Evolutionary conservation across 2,113 vertebrate species (phyloP).

Genomic region (Tretioscincus oriximinensis): DNA sequence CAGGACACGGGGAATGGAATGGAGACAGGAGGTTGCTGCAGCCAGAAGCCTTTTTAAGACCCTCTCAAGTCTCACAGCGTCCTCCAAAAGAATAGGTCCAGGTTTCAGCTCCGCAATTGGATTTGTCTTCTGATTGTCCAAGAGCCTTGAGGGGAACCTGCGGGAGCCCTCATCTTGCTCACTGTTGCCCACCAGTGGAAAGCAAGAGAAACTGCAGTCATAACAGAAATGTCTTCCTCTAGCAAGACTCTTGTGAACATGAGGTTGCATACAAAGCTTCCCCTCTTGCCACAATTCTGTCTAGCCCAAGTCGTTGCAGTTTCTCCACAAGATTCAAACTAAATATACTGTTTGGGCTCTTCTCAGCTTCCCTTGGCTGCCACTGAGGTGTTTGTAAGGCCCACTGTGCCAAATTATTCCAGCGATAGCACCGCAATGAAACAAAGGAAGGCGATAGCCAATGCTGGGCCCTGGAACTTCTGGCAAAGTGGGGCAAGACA

Average conservation of each 20-base stretch:
- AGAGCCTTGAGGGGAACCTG: neutral
- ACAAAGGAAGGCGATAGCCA: neutral
- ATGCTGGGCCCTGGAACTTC: fast-evolving
- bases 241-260: neutral
- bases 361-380: neutral
- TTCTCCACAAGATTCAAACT: constrained; percentile 83
- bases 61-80: neutral
- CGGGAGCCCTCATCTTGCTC: neutral
- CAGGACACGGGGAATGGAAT: neutral
- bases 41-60: neutral
- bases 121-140: neutral
- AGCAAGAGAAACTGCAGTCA: neutral
- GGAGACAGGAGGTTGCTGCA: neutral
- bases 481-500: neutral
- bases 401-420: neutral
- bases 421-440: neutral
- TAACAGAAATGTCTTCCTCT: neutral
- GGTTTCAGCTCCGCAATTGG: neutral
- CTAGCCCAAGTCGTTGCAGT: constrained; percentile 76
- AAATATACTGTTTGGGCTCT: constrained; percentile 61
- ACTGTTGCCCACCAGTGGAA: neutral
- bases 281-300: constrained; percentile 76
- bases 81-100: neutral
- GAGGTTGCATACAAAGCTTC: constrained; percentile 20
- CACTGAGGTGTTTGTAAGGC: neutral